Percentiles rank a stretch among this genome's conserved stretches.
Conservation (phyloP, 2,113 vertebrate species). For the Brachypodius melanocephalos region DNA sequence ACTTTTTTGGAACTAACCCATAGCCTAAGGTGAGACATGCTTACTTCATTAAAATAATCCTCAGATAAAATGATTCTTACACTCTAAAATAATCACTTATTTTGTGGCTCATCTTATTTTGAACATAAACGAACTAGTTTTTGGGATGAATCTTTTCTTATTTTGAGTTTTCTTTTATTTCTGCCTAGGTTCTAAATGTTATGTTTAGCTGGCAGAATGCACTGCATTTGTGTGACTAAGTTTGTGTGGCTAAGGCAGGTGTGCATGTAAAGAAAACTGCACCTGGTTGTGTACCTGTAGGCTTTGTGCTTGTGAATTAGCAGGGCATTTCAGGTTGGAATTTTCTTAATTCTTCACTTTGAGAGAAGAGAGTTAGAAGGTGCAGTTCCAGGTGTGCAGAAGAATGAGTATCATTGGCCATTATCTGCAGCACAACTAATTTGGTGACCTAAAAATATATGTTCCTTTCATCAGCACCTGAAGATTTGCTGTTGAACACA, state of each 20-base stretch:
- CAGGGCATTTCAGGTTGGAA: neutral
- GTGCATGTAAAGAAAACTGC: neutral
- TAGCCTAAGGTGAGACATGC: neutral
- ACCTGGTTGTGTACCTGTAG: neutral
- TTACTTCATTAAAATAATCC: neutral
- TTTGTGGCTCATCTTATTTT: neutral
- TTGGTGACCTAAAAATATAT: neutral
- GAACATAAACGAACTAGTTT: neutral
- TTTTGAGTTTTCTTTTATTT: neutral
- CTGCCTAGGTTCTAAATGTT: neutral
- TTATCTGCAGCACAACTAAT: neutral
- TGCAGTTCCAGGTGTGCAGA: neutral
- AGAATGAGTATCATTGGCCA: neutral
- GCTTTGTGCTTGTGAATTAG: neutral
- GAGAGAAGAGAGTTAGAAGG: neutral
- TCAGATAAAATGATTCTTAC: neutral
- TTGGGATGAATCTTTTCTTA: neutral
- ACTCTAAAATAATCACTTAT: neutral
- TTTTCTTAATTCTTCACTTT: neutral
- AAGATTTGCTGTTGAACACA: neutral
- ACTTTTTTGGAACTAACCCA: neutral
- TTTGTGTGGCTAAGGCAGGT: neutral
- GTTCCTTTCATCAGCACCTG: neutral
- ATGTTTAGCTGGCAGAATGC: neutral
- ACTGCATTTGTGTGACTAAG: too few relatives aligned